Conservation (phyloP, 2,113 vertebrate genomes). For the Lonchura striata region DNA sequence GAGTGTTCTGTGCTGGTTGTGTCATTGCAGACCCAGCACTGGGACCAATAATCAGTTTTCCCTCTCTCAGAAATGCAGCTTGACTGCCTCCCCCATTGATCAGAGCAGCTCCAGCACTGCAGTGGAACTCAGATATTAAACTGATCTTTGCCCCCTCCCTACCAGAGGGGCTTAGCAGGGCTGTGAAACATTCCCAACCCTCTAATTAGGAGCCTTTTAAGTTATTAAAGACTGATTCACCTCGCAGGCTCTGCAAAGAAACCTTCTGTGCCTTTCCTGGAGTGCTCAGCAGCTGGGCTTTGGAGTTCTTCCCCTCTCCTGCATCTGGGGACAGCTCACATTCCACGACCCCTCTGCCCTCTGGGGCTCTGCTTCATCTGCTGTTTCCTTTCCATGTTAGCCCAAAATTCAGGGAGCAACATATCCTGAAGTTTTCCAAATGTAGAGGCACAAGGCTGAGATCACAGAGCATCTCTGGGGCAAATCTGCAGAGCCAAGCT, state of each 20-base stretch:
- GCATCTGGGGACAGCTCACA: accelerated
- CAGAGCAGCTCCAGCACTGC: neutral
- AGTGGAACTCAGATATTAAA: neutral
- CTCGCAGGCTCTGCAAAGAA: neutral
- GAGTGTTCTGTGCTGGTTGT: neutral
- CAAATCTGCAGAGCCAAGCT: neutral
- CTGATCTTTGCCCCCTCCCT: neutral
- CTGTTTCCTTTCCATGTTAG: neutral
- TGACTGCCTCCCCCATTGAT: neutral
- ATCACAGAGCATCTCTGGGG: neutral
- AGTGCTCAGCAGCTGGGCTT: neutral
- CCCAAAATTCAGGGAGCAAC: accelerated
- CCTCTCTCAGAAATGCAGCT: neutral
- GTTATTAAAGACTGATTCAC: neutral
- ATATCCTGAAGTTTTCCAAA: accelerated
- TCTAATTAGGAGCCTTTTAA: neutral
- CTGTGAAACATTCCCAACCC: neutral
- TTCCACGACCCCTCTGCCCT: accelerated
- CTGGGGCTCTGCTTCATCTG: neutral
- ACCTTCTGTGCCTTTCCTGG: neutral
- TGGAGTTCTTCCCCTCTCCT: neutral
- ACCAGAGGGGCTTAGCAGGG: neutral
- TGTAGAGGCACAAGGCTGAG: neutral
- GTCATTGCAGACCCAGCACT: neutral
- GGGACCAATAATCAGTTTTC: neutral